These are phyloP conservation scores for Phalacrocorax aristotelis DNA, from an alignment of 2,113 vertebrate genomes.

Conservation along the genomic window DNA sequence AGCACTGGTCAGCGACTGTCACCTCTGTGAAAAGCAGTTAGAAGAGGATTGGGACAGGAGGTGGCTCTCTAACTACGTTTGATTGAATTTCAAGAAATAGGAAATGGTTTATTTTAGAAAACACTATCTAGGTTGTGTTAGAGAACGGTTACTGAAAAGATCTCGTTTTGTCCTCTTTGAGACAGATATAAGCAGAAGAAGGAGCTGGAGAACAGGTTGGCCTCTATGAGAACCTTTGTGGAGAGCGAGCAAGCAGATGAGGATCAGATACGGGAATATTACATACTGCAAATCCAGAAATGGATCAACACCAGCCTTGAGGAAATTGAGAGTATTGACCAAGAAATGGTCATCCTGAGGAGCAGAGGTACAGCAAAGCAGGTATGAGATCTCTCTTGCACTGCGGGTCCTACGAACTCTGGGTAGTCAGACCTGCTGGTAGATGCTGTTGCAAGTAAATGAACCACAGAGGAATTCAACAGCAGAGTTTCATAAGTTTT, in stretches of 20 bases:
- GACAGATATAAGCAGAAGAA: slow-evolving; percentile 89
- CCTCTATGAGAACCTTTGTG: slow-evolving; percentile 75
- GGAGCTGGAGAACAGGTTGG: slow-evolving; percentile 83
- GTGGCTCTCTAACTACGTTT: not conserved
- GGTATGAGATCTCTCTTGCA: slow-evolving; percentile 48
- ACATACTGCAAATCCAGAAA: slow-evolving; percentile 80
- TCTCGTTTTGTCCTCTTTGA: not conserved
- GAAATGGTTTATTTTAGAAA: not conserved
- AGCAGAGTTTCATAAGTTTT: not conserved
- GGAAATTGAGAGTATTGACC: slow-evolving; percentile 91
- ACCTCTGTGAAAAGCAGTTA: not conserved
- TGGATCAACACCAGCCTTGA: slow-evolving; percentile 88
- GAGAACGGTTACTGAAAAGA: not conserved
- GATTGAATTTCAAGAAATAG: not conserved
- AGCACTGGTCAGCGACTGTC: not conserved
- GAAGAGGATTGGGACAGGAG: not conserved
- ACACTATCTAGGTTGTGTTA: too few species aligned
- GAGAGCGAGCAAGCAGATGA: slow-evolving; percentile 86
- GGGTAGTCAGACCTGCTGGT: not conserved
- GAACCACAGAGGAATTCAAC: not conserved
- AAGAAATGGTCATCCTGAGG: slow-evolving; percentile 86
- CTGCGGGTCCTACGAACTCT: too few species aligned
- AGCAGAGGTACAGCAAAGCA: slow-evolving; percentile 76
- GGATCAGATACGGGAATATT: slow-evolving; percentile 83
- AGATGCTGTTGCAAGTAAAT: not conserved